Percentiles rank a stretch among this genome's conserved stretches.
Evolutionary conservation across 2,888 invertebrate genomes (phyloP).

Genomic region (Agrochola lota): DNA sequence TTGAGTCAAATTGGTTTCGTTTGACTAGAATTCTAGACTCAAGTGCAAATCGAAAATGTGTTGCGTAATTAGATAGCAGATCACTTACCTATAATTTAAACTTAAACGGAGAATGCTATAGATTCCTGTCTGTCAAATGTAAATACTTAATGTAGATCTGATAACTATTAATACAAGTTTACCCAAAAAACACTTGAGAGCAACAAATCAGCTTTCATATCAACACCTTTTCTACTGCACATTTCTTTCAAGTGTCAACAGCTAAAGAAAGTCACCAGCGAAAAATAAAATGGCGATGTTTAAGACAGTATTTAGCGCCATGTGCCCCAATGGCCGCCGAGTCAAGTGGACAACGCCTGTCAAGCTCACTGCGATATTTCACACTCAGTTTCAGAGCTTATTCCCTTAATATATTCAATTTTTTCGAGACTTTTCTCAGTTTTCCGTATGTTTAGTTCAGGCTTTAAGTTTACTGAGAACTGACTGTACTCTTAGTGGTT

Average conservation of each 20-base stretch:
- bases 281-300: constrained; percentile 31
- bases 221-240: background rate
- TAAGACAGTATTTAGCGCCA: constrained; percentile 15
- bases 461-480: background rate
- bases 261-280: background rate
- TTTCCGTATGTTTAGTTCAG: constrained; percentile 12
- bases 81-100: too few species aligned
- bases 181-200: background rate
- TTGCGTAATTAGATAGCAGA: too few species aligned
- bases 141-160: too few species aligned
- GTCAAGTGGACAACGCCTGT: constrained; percentile 47
- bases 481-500: background rate
- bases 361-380: constrained; percentile 43
- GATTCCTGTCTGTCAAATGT: too few species aligned
- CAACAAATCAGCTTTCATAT: background rate
- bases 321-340: constrained; percentile 13
- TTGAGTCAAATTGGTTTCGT: too few species aligned
- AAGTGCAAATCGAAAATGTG: too few species aligned
- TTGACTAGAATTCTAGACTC: too few species aligned
- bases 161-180: too few species aligned
- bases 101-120: too few species aligned
- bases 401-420: constrained; percentile 29
- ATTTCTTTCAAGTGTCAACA: background rate
- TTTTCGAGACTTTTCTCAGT: background rate
- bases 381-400: constrained; percentile 27